Percentiles rank a stretch among this genome's conserved stretches.
These are phyloP conservation scores for Muraenolepis orangiensis DNA, from an alignment of 2,797 vertebrate genomes.

Conservation along the genomic window DNA sequence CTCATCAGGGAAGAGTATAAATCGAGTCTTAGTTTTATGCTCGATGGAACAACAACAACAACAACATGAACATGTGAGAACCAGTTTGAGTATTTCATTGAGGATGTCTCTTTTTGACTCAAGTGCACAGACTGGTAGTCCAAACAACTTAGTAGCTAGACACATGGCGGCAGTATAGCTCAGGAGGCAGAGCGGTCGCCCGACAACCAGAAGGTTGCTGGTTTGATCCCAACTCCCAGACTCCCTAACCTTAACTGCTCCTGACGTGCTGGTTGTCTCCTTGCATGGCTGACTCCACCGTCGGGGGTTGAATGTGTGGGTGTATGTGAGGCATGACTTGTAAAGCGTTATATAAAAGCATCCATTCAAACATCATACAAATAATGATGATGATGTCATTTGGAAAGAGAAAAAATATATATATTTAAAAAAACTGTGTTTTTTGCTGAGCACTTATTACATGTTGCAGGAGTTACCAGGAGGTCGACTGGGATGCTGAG, in stretches of 20 bases:
- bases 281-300: too few species aligned
- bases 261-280: too few species aligned
- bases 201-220: too few species aligned
- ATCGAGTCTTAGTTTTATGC: not conserved
- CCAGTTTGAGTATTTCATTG: not conserved
- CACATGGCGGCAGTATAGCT: too few species aligned
- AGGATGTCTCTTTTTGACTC: too few species aligned
- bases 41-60: not conserved
- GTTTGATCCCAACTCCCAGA: too few species aligned
- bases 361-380: too few species aligned
- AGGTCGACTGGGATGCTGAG: slow-evolving; percentile 63
- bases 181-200: too few species aligned
- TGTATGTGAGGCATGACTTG: too few species aligned
- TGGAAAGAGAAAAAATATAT: not conserved
- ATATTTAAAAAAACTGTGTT: not conserved
- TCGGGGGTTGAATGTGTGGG: too few species aligned
- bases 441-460: not conserved
- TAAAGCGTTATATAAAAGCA: too few species aligned
- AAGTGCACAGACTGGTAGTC: not conserved
- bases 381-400: slow-evolving; percentile 4
- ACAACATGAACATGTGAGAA: not conserved
- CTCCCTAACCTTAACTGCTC: too few species aligned
- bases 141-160: not conserved
- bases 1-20: not conserved
- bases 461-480: slow-evolving; percentile 65